Percentiles rank a stretch among this genome's conserved stretches.
phyloP scores from a whole-genome alignment of 2,113 vertebrate species.

The Oceanites oceanicus region DNA sequence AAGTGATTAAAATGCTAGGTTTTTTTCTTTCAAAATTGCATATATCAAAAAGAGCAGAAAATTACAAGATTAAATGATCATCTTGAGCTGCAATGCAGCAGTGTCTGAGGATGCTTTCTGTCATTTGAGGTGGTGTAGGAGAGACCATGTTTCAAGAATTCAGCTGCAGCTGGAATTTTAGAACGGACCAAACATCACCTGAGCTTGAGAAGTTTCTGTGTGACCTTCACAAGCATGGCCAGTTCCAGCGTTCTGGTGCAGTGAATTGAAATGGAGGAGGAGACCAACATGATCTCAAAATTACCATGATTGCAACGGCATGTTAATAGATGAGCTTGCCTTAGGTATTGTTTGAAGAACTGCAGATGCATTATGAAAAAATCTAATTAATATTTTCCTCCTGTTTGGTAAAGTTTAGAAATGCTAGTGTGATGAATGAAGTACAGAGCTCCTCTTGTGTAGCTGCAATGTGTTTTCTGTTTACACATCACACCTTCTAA shows the following conservation, averaged over 20 bases:
- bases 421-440: background rate
- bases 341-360: background rate
- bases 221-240: background rate
- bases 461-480: background rate
- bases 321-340: background rate
- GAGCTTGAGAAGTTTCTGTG: background rate
- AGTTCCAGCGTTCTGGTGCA: background rate
- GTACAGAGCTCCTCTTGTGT: slow-evolving; percentile 6
- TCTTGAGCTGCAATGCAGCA: background rate
- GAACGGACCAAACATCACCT: background rate
- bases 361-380: background rate
- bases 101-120: background rate
- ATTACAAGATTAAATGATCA: background rate
- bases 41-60: background rate
- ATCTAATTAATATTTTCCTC: slow-evolving; percentile 5
- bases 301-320: background rate
- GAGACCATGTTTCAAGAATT: background rate
- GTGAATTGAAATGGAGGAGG: background rate
- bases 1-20: background rate
- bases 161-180: background rate
- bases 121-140: background rate
- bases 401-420: background rate
- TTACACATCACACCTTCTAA: background rate
- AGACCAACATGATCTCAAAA: background rate
- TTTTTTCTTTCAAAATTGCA: background rate